Evolutionary conservation across 2,888 invertebrate species (phyloP), one percentile per base, ranked within the genome.

Genomic region (Pherbina coryleti): DNA sequence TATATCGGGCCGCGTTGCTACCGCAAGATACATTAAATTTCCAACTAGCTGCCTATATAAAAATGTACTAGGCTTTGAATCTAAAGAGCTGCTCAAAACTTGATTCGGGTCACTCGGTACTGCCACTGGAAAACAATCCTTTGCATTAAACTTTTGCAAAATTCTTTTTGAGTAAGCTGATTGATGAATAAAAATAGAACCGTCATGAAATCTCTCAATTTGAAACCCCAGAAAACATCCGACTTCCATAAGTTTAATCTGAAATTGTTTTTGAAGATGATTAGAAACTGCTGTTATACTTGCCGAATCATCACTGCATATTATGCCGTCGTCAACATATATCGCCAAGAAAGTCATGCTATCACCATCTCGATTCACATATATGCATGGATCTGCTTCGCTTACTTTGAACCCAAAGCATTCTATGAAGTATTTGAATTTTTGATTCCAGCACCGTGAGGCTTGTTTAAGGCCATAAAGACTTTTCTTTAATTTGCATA

Each of bases 321-420:
- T 79, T 19, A 83, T 57, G 17, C 83, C 82, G 76, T 84, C 83
- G 62, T 84, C 85, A 49, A 85, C 82, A 78, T 83, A 85, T n/a
- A 85, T 81, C 2, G 82, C 83, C 11, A 84, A 51, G 17, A 84
- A 74, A 17, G 82, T 70, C 51, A 49, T 64, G 66, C 34, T 67
- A 22, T 31, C 31, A 14, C 57, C 66, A 28, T 70, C 70, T 14
- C 73, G n/a, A 11, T 79, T 77, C 31, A 80, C 64, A 78, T 82
- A 85, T 28, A 86, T 80, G 79, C 86, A 85, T 9, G 82, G 79
- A 79, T n/a, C n/a, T n/a, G n/a, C n/a, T n/a, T n/a, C n/a, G n/a
- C n/a, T n/a, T n/a, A n/a, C n/a, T n/a, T n/a, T 86, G 28, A 85
- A 79, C 70, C 79, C 78, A 76, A 83, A 82, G 28, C 75, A 81